A percentile compares a stretch with the other conserved stretches of the same genome.
These are phyloP conservation scores for Fukomys damarensis DNA, from an alignment of 2,113 vertebrate species.

Conservation along the genomic window DNA sequence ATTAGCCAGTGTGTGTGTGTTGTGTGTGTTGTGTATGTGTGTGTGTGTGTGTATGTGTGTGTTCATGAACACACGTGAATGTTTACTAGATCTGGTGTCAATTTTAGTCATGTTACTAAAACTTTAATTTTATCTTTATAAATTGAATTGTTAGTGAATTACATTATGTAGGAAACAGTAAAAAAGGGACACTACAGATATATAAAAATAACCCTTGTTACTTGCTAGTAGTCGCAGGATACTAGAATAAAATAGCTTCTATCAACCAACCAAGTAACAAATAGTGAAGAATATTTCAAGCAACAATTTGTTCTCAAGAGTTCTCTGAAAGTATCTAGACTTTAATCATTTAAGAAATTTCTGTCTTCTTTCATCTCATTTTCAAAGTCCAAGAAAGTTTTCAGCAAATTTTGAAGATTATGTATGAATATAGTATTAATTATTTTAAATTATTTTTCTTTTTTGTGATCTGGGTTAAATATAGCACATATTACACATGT, in stretches of 20 bases:
- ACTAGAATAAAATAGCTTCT: accelerated
- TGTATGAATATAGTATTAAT: neutral
- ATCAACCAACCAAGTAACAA: neutral
- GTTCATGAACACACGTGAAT: neutral
- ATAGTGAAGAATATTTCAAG: neutral
- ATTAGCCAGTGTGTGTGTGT: neutral
- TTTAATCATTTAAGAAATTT: neutral
- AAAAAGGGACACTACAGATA: neutral
- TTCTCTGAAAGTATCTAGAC: neutral
- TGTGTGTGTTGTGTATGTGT: no score
- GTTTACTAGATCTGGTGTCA: no score
- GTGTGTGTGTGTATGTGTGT: neutral
- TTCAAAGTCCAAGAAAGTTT: neutral
- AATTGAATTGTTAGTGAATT: neutral
- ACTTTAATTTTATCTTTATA: neutral
- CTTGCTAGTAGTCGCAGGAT: neutral
- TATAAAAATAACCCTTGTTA: neutral
- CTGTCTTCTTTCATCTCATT: neutral
- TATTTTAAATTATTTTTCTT: neutral
- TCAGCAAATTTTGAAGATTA: neutral
- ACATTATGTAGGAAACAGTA: neutral
- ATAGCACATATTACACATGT: neutral
- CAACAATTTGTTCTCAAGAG: neutral
- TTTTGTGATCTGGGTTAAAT: neutral
- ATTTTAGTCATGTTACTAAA: neutral